Evolutionary conservation across 2,797 vertebrate genomes (phyloP).

Genomic region (Huso huso): DNA sequence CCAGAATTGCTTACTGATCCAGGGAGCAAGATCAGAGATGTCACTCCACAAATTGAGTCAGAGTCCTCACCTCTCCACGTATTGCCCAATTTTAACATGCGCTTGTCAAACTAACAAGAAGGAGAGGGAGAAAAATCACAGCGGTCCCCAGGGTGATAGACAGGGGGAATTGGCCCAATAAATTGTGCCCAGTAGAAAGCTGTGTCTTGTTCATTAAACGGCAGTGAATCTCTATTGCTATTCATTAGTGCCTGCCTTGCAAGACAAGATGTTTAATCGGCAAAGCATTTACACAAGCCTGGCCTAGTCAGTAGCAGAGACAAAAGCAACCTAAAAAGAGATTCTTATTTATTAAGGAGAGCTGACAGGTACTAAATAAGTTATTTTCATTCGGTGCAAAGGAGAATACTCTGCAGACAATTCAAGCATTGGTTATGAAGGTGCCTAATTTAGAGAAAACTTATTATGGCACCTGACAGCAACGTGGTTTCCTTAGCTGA

Average conservation of each 20-base stretch:
- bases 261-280: slow-evolving; percentile 87
- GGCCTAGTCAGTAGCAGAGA: slow-evolving; percentile 56
- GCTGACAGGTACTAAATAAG: slow-evolving; percentile 42
- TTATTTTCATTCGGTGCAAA: no score
- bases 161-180: slow-evolving; percentile 88
- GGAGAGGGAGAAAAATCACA: slow-evolving; percentile 48
- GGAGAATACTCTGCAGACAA: no score
- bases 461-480: no score
- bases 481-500: no score
- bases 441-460: no score
- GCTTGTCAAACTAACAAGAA: slow-evolving; percentile 65
- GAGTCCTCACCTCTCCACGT: slow-evolving; percentile 60
- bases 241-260: slow-evolving; percentile 86
- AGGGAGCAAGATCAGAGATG: slow-evolving; percentile 79
- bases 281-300: slow-evolving; percentile 73
- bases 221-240: slow-evolving; percentile 96
- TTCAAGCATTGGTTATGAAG: no score
- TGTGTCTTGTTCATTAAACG: slow-evolving; percentile 96
- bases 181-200: slow-evolving; percentile 91
- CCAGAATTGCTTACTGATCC: slow-evolving; percentile 86
- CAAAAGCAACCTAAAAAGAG: slow-evolving; percentile 69
- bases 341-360: slow-evolving; percentile 98
- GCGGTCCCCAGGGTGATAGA: slow-evolving; percentile 72
- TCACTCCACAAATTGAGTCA: slow-evolving; percentile 87
- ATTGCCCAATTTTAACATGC: slow-evolving; percentile 56